Evolutionary conservation across 37 sponge, comb jelly and placozoan genomes (phyloP), one percentile per base, ranked within the genome.

Genomic region (Corticium candelabrum): DNA sequence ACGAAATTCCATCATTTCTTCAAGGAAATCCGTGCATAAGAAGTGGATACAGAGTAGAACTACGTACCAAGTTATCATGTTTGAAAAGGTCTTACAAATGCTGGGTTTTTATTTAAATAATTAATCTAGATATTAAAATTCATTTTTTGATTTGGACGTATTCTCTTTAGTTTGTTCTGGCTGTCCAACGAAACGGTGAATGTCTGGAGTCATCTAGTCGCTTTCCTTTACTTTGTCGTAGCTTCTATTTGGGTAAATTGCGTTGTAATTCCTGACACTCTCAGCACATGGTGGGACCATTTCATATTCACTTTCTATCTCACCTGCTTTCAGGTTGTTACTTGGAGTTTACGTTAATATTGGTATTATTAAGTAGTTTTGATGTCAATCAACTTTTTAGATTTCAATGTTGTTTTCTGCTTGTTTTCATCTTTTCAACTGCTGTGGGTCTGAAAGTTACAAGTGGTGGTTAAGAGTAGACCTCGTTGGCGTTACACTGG

Each of bases 21-120:
- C 87, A 81, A 37, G 83, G 87, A 3, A 90, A 90, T 82, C 94
- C 88, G 1, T 83, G 79, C 79, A 94, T 94, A 69, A 85, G 82
- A 15, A 79, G 81, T n/a, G 94, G 94, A 0, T 94, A 94, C 77
- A 76, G 94, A 76, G 84, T 79, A 1, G 71, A 88, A 35, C 82
- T 94, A 1, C 74, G 83, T 2, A 80, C 82, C 2, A 76, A 79
- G 30, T 70, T 86, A 7, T 92, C 62, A 50, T 50, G 62, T 21
- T 27, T 50, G 21, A 50, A 50, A 50, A 50, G 62, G 62, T 50
- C 21, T 50, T 11, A 21, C 62, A n/a, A n/a, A n/a, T n/a, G n/a
- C n/a, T n/a, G n/a, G n/a, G n/a, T n/a, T n/a, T n/a, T n/a, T n/a
- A n/a, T n/a, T n/a, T n/a, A n/a, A n/a, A n/a, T n/a, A n/a, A n/a